Base-by-base conservation (phyloP, 2,113 vertebrate genomes). In the Lates calcarifer region DNA sequence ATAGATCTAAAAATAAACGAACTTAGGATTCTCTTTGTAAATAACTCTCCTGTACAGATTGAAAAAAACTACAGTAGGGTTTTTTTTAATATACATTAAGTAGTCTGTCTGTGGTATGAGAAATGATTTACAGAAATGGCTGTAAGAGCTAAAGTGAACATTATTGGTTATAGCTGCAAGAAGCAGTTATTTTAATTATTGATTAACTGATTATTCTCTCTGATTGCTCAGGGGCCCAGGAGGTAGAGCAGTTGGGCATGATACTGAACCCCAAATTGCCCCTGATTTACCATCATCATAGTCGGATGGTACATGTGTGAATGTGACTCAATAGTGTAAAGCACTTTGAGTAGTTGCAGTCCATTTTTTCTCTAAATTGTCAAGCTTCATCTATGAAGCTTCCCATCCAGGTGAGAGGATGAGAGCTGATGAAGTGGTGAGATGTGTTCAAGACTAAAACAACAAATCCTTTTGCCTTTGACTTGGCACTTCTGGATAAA, bases 1-100 rank as follows among this genome's bases (percentile, higher is more conserved):
- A 62, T 49, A 39, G 17, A 70, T 60, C 79, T 74, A 69, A 51
- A 87, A 80, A 72, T 83, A 83, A 58, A 56, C 18, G 3, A 31
- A 56, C 29, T 70, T 0, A 3, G n/a, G 26, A 64, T 15, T 47
- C 0, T 3, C n/a, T 77, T 45, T 47, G 18, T 41, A 43, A 69
- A 74, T 57, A 33, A 41, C 58, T 51, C 33, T 17, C 60, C 33
- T 60, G 70, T 65, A 22, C 17, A 1, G 15, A 28, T 11, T n/a
- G 15, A 43, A 43, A 15, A 3, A 43, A 41, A 20, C 1, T 3
- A 29, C 56, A 43, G 41, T 8, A 37, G 24, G n/a, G n/a, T n/a
- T n/a, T n/a, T 15, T 31, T 47, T 28, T 37, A n/a, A 39, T 14
- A 4, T 47, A 47, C 43, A 20, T 20, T 17, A 6, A 18, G 15